Evolutionary conservation across 1,140 invertebrate species (phyloP), one percentile per base, ranked within the genome.

Genomic region (Drosophila quadrilineata): DNA sequence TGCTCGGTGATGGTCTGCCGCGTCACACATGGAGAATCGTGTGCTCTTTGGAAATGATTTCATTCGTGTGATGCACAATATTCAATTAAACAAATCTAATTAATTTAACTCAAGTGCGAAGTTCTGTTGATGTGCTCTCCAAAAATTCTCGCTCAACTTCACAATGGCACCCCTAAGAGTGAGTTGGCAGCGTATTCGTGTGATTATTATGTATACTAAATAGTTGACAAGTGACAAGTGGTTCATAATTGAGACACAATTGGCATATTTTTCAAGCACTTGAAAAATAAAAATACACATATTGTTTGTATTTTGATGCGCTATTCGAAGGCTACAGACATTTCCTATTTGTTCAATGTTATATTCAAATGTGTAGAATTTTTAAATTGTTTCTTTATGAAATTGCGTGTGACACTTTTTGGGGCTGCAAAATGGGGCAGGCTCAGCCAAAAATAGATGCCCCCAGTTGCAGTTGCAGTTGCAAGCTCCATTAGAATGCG

Each of bases 341-440:
- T 49, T 10, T 17, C 29, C 21, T 33, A 53, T 29, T 9, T 41
- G 12, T 5, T 6, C 12, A 0, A 8, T 21, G 3, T 24, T 36
- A 16, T 22, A 14, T 53, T 43, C 3, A 26, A n/a, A n/a, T n/a
- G 52, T 8, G 16, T 12, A 41, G 24, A 24, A 41, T 24, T 41
- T 21, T 22, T 41, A 21, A 41, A 24, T 17, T 22, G 10, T 16
- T 16, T 35, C 16, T 2, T 5, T 16, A 6, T 14, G n/a, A 12
- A 21, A 19, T 35, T n/a, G 45, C 35, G 35, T 72, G 10, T 35
- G 31, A 40, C 41, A 31, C 8, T 19, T 21, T 14, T 67, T 40
- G 5, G n/a, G n/a, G n/a, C 6, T 21, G 8, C 9, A 48, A 82
- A 72, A 59, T 76, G 59, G 64, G 40, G 84, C 77, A 62, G 31